These are phyloP conservation scores for Peromyscus maniculatus DNA, from an alignment of 2,113 vertebrate species.

Conservation along the genomic window DNA sequence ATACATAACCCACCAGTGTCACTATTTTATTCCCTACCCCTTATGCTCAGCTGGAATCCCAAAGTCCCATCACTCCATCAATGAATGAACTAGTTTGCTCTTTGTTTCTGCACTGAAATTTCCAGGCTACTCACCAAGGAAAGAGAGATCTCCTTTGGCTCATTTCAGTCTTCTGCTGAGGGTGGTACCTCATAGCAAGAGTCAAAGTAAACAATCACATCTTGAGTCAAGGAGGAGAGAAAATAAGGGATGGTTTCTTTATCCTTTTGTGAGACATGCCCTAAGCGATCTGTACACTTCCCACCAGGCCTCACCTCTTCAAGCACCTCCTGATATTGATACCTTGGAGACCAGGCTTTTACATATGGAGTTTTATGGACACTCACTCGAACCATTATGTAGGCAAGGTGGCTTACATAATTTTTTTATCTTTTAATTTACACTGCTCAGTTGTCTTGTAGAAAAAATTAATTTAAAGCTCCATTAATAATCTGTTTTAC, in stretches of 20 bases:
- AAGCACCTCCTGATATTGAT: neutral
- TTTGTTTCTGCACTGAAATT: neutral
- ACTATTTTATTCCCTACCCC: neutral
- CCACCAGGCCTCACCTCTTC: neutral
- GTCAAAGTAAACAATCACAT: neutral
- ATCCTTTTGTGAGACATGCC: neutral
- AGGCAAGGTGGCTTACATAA: neutral
- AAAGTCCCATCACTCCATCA: neutral
- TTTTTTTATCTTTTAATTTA: neutral
- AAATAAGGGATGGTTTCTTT: neutral
- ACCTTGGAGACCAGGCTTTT: neutral
- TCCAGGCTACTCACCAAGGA: neutral
- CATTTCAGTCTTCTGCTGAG: neutral
- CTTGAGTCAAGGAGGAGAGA: neutral
- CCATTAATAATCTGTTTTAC: neutral
- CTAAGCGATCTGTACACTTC: neutral
- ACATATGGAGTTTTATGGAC: neutral
- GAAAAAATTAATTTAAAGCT: neutral
- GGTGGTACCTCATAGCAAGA: neutral
- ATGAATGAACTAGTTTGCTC: neutral
- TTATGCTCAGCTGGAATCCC: neutral
- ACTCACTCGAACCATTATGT: neutral
- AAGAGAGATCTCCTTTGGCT: neutral
- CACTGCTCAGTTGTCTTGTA: neutral
- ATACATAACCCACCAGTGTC: neutral